Conservation (phyloP, 2,113 vertebrate genomes). For the Carollia perspicillata region DNA sequence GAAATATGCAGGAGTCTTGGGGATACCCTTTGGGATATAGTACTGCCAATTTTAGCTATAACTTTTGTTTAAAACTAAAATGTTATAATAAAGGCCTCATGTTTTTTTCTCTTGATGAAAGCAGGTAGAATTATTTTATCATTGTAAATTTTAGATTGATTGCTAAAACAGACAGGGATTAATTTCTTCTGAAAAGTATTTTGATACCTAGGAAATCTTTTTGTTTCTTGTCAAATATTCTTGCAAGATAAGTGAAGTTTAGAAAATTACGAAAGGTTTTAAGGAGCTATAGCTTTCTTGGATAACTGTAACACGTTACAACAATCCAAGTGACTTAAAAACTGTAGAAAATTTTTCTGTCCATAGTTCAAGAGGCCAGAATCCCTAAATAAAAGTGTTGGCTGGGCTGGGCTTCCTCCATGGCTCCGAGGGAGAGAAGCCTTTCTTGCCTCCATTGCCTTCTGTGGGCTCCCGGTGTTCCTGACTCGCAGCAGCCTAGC, state of each 20-base stretch:
- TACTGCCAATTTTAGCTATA: not conserved
- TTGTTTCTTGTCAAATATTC: not conserved
- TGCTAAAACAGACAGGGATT: not conserved
- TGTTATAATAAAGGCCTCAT: not conserved
- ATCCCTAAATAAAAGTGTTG: not conserved
- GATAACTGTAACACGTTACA: not conserved
- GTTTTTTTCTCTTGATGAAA: not conserved
- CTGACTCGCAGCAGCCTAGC: not conserved
- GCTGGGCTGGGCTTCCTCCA: not conserved
- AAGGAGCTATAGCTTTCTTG: not conserved
- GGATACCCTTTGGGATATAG: not conserved
- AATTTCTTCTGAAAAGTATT: not conserved
- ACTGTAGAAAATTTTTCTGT: not conserved
- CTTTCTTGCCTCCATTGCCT: not conserved
- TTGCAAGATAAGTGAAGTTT: not conserved
- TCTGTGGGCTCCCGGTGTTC: not conserved
- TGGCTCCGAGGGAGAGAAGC: not conserved
- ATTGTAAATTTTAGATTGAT: not conserved
- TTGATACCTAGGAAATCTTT: not conserved
- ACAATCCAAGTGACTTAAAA: not conserved
- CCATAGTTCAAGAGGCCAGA: not conserved
- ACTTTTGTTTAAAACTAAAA: not conserved
- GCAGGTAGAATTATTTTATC: not conserved
- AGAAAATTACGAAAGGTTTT: not conserved
- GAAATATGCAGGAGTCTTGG: not conserved